Percentiles rank a stretch among this genome's conserved stretches.
These are phyloP conservation scores for Slavum lentiscoides DNA, from an alignment of 2,888 invertebrate species.

Conservation along the genomic window DNA sequence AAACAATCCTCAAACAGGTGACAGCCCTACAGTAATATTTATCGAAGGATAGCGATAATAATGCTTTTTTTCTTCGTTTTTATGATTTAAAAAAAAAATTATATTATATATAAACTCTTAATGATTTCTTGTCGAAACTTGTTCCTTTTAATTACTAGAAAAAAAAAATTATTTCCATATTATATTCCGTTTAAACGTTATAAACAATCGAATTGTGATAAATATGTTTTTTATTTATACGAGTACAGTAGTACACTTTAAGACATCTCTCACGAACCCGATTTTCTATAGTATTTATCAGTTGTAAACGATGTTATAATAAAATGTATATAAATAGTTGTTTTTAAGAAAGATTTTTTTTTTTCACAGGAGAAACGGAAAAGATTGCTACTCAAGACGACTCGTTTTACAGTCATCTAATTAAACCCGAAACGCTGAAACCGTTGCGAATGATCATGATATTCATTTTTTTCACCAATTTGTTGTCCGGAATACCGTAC, in stretches of 20 bases:
- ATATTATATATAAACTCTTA: too few species aligned
- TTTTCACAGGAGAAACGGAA: not conserved
- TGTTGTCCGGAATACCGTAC: constrained; percentile 33
- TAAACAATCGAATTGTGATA: too few species aligned
- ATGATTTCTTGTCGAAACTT: too few species aligned
- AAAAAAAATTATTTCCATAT: too few species aligned
- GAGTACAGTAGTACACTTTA: too few species aligned
- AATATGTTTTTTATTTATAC: too few species aligned
- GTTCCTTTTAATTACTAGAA: too few species aligned
- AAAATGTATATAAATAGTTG: not conserved
- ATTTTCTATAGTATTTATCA: too few species aligned
- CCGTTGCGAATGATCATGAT: constrained; percentile 19
- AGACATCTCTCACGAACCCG: not conserved
- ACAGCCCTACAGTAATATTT: not conserved
- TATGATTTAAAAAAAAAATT: too few species aligned
- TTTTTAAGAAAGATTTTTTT: not conserved
- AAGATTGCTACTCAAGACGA: not conserved
- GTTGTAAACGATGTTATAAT: not conserved
- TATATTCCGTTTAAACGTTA: too few species aligned
- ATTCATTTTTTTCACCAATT: constrained; percentile 15
- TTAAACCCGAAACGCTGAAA: constrained; percentile 22
- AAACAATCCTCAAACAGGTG: not conserved
- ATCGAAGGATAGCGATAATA: not conserved
- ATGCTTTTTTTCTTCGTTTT: not conserved
- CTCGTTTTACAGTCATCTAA: not conserved